phyloP scores from a whole-genome alignment of 2,888 invertebrate species.

The Mythimna impura region DNA sequence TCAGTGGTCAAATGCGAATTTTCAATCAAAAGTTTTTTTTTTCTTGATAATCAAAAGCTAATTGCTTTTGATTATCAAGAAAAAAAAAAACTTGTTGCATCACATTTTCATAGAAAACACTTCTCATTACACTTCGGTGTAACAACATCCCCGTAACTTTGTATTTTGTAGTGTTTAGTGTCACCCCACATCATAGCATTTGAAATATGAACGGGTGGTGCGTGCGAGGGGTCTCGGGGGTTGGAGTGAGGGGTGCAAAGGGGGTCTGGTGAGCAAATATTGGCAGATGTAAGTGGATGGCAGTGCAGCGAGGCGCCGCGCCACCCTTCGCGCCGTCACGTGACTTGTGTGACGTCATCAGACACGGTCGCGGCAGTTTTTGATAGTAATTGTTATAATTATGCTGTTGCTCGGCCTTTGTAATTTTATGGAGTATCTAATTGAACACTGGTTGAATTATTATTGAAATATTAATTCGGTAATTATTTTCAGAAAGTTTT shows the following conservation, averaged over 20 bases:
- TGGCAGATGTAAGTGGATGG: slow-evolving; percentile 93
- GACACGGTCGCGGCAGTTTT: slow-evolving; percentile 53
- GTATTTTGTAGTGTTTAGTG: slow-evolving; percentile 87
- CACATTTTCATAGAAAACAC: not conserved
- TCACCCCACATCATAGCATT: slow-evolving; percentile 85
- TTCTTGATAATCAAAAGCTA: too few species aligned
- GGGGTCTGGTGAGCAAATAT: slow-evolving; percentile 89
- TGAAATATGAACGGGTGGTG: slow-evolving; percentile 89
- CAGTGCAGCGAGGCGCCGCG: slow-evolving; percentile 74
- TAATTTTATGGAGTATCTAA: slow-evolving; percentile 14
- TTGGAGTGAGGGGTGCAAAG: slow-evolving; percentile 69
- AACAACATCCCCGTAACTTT: slow-evolving; percentile 68
- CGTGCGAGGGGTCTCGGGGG: slow-evolving; percentile 76
- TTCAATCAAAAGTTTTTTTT: too few species aligned
- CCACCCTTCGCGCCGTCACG: slow-evolving; percentile 65
- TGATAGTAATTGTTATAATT: slow-evolving; percentile 60
- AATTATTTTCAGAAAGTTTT: too few species aligned
- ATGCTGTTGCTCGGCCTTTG: not conserved
- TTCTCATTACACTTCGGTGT: slow-evolving; percentile 66
- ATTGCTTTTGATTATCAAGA: too few species aligned
- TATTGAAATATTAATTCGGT: not conserved
- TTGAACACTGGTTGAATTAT: not conserved
- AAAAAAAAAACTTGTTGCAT: too few species aligned
- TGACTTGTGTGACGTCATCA: slow-evolving; percentile 81
- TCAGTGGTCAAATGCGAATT: too few species aligned